These are phyloP conservation scores for Bothrops jararaca DNA, from an alignment of 2,113 vertebrate genomes.

Conservation along the genomic window DNA sequence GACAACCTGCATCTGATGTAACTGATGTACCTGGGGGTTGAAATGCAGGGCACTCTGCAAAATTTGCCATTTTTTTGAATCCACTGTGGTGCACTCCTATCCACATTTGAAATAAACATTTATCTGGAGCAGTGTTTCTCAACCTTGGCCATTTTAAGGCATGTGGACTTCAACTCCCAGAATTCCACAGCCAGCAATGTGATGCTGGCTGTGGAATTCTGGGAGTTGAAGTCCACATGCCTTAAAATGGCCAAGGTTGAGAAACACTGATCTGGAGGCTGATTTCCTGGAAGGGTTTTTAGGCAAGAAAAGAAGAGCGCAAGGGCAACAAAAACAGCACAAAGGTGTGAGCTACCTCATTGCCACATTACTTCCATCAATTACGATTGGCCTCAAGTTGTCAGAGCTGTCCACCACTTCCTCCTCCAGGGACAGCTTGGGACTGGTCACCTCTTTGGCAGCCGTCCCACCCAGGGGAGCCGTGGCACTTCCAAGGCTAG, in stretches of 20 bases:
- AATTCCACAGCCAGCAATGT: too few relatives aligned
- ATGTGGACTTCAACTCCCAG: too few relatives aligned
- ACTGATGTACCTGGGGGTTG: not conserved
- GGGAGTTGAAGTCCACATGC: too few relatives aligned
- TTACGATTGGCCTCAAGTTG: constrained; percentile 92
- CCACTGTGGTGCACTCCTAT: not conserved
- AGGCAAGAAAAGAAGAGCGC: not conserved
- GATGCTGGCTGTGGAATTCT: too few relatives aligned
- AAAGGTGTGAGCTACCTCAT: constrained; percentile 83
- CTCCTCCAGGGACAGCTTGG: constrained; percentile 89
- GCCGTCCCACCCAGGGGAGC: constrained; percentile 65
- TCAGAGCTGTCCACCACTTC: constrained; percentile 85
- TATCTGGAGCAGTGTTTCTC: too few relatives aligned
- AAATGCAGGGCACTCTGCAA: not conserved
- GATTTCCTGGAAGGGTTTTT: not conserved
- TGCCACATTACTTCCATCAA: constrained; percentile 96
- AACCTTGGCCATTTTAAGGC: too few relatives aligned
- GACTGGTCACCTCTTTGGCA: constrained; percentile 82
- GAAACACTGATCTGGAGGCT: not conserved
- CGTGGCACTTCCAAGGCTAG: constrained; percentile 56
- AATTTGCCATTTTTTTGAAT: not conserved
- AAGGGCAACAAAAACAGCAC: not conserved
- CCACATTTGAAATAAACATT: not conserved
- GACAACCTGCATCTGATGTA: not conserved
- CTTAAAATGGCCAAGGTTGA: too few relatives aligned